Conservation (phyloP, 2,113 vertebrate genomes). For the Murina feae region DNA sequence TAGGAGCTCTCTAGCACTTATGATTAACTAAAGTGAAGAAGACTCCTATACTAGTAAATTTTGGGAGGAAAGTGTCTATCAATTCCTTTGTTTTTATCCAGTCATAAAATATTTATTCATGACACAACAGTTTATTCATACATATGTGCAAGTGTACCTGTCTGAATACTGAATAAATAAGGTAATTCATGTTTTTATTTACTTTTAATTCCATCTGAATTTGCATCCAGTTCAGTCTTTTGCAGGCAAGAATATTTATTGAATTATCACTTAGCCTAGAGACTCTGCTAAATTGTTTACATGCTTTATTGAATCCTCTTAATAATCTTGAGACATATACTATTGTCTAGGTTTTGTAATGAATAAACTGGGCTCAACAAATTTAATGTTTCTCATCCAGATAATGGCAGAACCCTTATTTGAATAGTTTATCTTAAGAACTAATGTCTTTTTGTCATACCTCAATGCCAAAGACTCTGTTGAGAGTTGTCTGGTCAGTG, state of each 20-base stretch:
- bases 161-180: constrained; percentile 30
- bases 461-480: neutral
- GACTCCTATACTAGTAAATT: neutral
- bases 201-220: constrained; percentile 4
- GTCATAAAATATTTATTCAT: neutral
- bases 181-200: neutral
- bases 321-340: neutral
- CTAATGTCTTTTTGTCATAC: neutral
- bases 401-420: neutral
- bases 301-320: constrained; percentile 21
- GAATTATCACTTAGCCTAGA: constrained; percentile 35
- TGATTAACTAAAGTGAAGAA: neutral
- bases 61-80: neutral
- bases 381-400: constrained; percentile 10
- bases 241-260: constrained; percentile 4
- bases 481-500: neutral
- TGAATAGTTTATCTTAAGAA: neutral
- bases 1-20: neutral
- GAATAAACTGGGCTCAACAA: neutral
- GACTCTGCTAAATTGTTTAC: constrained; percentile 36
- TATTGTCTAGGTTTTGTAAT: constrained; percentile 21
- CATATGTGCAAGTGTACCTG: neutral
- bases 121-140: neutral
- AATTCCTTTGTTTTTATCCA: neutral
- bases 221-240: constrained; percentile 10